Percentiles rank a stretch among this genome's conserved stretches.
Conservation (phyloP, 2,113 vertebrate species). For the Sinocyclocheilus maitianheensis region DNA sequence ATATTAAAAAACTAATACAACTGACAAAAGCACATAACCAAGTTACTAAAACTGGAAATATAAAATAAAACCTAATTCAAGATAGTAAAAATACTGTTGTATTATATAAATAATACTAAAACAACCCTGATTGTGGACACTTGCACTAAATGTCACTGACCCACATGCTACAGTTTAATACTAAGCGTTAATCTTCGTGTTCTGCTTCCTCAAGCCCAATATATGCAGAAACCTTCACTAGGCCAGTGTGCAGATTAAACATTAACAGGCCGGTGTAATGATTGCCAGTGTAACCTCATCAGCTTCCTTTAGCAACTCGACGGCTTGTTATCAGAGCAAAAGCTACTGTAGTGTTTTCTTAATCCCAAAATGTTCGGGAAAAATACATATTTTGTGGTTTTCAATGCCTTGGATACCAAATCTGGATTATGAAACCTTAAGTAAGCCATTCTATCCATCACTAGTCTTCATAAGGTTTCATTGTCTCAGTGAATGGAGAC, state of each 20-base stretch:
- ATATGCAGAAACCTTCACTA: not conserved
- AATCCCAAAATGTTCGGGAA: no score
- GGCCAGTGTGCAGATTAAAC: not conserved
- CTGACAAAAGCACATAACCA: not conserved
- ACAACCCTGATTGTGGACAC: not conserved
- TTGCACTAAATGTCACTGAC: not conserved
- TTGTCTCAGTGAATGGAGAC: not conserved
- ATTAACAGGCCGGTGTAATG: conserved; percentile 17
- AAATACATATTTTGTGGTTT: not conserved
- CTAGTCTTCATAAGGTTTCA: conserved; percentile 28
- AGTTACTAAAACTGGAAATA: not conserved
- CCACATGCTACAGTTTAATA: not conserved
- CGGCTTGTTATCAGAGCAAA: not conserved
- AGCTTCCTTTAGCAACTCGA: not conserved
- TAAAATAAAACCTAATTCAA: not conserved
- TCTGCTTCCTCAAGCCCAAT: not conserved
- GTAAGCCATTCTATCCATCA: not conserved
- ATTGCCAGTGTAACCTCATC: conserved; percentile 8
- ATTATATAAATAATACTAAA: not conserved
- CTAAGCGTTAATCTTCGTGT: not conserved
- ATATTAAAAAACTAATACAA: not conserved
- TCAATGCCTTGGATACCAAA: not conserved
- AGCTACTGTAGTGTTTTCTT: not conserved
- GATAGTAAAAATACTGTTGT: not conserved
- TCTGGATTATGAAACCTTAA: not conserved